A percentile compares a stretch with the other conserved stretches of the same genome.
phyloP scores from a whole-genome alignment of 2,113 vertebrate genomes.

The Anthoscopus minutus region DNA sequence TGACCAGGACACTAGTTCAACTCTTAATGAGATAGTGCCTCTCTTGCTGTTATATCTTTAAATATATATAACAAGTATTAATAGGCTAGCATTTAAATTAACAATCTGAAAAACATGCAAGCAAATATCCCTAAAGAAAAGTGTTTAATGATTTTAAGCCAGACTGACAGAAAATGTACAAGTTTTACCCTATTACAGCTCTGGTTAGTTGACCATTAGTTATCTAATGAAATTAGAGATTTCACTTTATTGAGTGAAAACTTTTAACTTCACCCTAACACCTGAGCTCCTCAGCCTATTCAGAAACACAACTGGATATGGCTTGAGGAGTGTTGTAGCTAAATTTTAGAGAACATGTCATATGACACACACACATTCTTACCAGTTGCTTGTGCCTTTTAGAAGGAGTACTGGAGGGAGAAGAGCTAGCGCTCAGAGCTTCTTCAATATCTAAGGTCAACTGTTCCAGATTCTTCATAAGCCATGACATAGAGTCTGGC shows the following conservation, averaged over 20 bases:
- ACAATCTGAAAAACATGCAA: not conserved
- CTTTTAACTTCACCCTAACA: not conserved
- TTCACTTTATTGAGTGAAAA: not conserved
- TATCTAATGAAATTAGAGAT: not conserved
- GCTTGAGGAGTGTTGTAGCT: not conserved
- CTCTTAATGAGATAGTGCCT: not conserved
- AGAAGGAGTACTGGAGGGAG: conserved; percentile 73
- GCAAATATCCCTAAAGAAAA: not conserved
- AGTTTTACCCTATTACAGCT: not conserved
- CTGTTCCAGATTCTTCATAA: conserved; percentile 83
- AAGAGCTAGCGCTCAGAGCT: conserved; percentile 76
- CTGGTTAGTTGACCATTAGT: not conserved
- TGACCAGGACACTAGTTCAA: not conserved
- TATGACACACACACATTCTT: not conserved
- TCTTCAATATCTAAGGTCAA: conserved; percentile 85
- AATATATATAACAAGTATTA: not conserved
- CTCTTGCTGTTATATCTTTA: not conserved
- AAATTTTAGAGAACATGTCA: not conserved
- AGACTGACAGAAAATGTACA: not conserved
- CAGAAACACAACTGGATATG: not conserved
- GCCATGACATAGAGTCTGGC: conserved; percentile 80
- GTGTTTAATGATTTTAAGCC: not conserved
- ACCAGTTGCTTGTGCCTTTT: conserved; percentile 69
- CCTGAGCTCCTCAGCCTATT: not conserved
- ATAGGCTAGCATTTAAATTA: not conserved